Percentiles rank a stretch among this genome's conserved stretches.
phyloP scores from a whole-genome alignment of 2,888 invertebrate species.

The Cataglyphis rosenhaueri region DNA sequence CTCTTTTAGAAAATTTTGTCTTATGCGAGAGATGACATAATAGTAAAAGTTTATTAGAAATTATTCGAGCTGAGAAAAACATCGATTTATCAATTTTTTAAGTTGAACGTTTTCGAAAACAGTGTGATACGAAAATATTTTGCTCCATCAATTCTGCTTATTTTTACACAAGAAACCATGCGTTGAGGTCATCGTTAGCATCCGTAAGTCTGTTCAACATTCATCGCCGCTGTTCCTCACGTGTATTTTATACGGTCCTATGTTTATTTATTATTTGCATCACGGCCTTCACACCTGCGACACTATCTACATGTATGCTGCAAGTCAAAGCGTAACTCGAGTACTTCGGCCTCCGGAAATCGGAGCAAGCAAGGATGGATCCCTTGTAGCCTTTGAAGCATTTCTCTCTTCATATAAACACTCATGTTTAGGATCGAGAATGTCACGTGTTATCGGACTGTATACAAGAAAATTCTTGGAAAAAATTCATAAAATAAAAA shows the following conservation, averaged over 20 bases:
- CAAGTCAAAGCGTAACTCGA: conserved; percentile 31
- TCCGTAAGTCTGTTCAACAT: not conserved
- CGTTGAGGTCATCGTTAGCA: conserved; percentile 3
- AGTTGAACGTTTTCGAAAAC: conserved; percentile 1
- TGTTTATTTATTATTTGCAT: conserved; percentile 49
- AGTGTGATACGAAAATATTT: not conserved
- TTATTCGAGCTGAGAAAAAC: not conserved
- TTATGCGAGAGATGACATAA: no score
- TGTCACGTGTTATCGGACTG: not conserved
- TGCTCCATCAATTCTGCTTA: not conserved
- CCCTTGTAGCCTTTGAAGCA: conserved; percentile 20
- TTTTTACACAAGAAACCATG: not conserved
- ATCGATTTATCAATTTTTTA: not conserved
- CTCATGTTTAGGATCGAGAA: not conserved
- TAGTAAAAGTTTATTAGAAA: not conserved
- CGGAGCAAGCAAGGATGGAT: conserved; percentile 20
- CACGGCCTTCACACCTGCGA: conserved; percentile 27
- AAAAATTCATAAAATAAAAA: not conserved
- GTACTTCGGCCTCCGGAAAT: conserved; percentile 23
- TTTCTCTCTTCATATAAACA: not conserved
- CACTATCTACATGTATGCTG: conserved; percentile 15
- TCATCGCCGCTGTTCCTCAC: not conserved
- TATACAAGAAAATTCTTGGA: not conserved
- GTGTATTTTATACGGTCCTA: conserved; percentile 18
- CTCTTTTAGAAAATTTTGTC: not conserved